A percentile compares a stretch with the other conserved stretches of the same genome.
Conservation (phyloP, 1,140 invertebrate species). For the Drosophila funebris region DNA sequence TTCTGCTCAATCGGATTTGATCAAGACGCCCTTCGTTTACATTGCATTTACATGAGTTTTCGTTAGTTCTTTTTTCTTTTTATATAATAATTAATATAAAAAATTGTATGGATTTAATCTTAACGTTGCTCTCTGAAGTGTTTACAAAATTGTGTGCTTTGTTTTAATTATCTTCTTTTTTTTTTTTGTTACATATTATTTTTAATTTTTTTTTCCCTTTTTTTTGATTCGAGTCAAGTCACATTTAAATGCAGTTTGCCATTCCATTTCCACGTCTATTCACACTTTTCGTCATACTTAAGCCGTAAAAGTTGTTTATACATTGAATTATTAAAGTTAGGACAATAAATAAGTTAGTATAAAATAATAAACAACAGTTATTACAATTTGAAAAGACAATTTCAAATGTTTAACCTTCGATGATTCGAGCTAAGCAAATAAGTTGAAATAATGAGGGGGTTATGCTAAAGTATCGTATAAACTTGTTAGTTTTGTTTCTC, state of each 20-base stretch:
- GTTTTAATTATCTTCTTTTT: slow-evolving; percentile 23
- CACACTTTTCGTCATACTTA: slow-evolving; percentile 64
- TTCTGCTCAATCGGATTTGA: slow-evolving; percentile 40
- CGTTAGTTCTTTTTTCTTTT: slow-evolving; percentile 49
- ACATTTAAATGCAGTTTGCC: slow-evolving; percentile 75
- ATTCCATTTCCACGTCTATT: slow-evolving; percentile 53
- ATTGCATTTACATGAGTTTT: slow-evolving; percentile 73
- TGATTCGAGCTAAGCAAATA: slow-evolving; percentile 45
- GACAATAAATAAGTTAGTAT: slow-evolving; percentile 80
- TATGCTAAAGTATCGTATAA: slow-evolving; percentile 64
- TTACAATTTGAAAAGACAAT: slow-evolving; percentile 63
- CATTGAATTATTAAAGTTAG: slow-evolving; percentile 71
- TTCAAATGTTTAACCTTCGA: slow-evolving; percentile 51
- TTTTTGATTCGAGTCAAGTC: slow-evolving; percentile 74
- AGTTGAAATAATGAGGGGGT: slow-evolving; percentile 47
- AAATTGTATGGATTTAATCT: slow-evolving; percentile 53
- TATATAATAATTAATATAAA: slow-evolving; percentile 63
- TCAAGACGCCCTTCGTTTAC: slow-evolving; percentile 62
- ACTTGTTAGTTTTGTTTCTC: slow-evolving; percentile 22
- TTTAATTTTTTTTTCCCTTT: slow-evolving; percentile 34
- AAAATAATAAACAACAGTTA: slow-evolving; percentile 78
- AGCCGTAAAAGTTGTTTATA: slow-evolving; percentile 72
- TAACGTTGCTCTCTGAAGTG: slow-evolving; percentile 32
- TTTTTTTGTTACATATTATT: slow-evolving; percentile 24
- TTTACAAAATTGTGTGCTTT: slow-evolving; percentile 54